phyloP scores from a whole-genome alignment of 2,888 invertebrate species.

The Apotomis turbidana region DNA sequence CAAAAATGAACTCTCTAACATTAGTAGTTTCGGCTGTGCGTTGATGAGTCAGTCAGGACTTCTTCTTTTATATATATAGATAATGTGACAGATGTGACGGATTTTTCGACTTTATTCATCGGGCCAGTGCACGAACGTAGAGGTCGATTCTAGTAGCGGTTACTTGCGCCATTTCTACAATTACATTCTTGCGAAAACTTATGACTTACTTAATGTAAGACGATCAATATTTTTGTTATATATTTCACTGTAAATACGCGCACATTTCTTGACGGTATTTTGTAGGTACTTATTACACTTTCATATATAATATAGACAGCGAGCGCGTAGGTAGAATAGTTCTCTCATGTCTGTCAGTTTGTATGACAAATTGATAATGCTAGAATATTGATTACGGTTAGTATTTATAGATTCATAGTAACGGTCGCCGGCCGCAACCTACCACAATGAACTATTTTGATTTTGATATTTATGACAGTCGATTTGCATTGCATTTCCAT shows the following conservation, averaged over 20 bases:
- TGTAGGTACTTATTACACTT: too few relatives aligned
- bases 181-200: not conserved
- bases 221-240: too few relatives aligned
- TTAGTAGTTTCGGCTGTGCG: too few relatives aligned
- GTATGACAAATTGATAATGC: not conserved
- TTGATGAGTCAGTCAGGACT: too few relatives aligned
- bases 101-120: not conserved
- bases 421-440: slow-evolving; percentile 7
- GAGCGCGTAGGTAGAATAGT: not conserved
- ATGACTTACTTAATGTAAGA: not conserved
- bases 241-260: too few relatives aligned
- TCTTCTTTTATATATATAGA: too few relatives aligned
- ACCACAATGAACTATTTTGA: slow-evolving; percentile 24
- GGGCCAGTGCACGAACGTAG: not conserved
- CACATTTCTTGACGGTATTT: too few relatives aligned
- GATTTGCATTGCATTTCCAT: slow-evolving; percentile 43
- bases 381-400: slow-evolving; percentile 6
- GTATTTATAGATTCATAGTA: slow-evolving; percentile 4
- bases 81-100: slow-evolving; percentile 31
- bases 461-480: slow-evolving; percentile 40
- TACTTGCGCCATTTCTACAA: not conserved
- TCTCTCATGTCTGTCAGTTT: not conserved
- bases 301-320: too few relatives aligned
- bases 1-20: too few relatives aligned
- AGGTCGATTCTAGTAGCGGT: not conserved